These are phyloP conservation scores for Callyntrura guangdongensis DNA, from an alignment of 2,888 invertebrate species.

Conservation along the genomic window DNA sequence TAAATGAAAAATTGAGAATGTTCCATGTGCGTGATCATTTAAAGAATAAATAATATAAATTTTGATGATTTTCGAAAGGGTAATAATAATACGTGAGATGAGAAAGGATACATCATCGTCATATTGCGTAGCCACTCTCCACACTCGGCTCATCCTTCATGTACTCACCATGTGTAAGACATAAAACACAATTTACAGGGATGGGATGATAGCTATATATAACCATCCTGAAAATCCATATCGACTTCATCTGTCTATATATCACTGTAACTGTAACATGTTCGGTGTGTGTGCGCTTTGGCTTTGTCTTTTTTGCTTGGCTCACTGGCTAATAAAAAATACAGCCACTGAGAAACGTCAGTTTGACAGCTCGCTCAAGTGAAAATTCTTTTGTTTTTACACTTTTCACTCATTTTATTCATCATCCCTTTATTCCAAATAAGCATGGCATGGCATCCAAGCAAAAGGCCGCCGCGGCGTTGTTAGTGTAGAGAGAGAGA, in stretches of 20 bases:
- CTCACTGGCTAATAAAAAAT: slow-evolving; percentile 51
- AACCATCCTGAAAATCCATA: slow-evolving; percentile 13
- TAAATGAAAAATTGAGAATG: slow-evolving; percentile 32
- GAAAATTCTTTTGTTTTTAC: slow-evolving; percentile 81
- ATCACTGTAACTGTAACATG: background rate
- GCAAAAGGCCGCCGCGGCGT: background rate
- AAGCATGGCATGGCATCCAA: slow-evolving; percentile 25
- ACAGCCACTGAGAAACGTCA: slow-evolving; percentile 70
- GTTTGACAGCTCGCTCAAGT: slow-evolving; percentile 80
- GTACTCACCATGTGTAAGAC: too few relatives aligned
- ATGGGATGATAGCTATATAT: too few relatives aligned
- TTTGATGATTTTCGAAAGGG: slow-evolving; percentile 68
- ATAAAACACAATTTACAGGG: background rate
- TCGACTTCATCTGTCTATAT: slow-evolving; percentile 5
- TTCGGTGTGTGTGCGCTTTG: background rate
- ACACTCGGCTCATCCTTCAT: slow-evolving; percentile 47
- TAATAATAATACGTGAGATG: slow-evolving; percentile 27
- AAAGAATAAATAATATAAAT: slow-evolving; percentile 64
- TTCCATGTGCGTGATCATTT: slow-evolving; percentile 42
- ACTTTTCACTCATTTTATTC: slow-evolving; percentile 66
- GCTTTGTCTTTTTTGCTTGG: slow-evolving; percentile 11
- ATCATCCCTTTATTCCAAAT: slow-evolving; percentile 44
- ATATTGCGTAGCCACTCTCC: background rate
- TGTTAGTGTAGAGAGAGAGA: background rate
- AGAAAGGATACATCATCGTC: slow-evolving; percentile 64